phyloP scores from a whole-genome alignment of 1,140 invertebrate species.

The Melanaphis sacchari region DNA sequence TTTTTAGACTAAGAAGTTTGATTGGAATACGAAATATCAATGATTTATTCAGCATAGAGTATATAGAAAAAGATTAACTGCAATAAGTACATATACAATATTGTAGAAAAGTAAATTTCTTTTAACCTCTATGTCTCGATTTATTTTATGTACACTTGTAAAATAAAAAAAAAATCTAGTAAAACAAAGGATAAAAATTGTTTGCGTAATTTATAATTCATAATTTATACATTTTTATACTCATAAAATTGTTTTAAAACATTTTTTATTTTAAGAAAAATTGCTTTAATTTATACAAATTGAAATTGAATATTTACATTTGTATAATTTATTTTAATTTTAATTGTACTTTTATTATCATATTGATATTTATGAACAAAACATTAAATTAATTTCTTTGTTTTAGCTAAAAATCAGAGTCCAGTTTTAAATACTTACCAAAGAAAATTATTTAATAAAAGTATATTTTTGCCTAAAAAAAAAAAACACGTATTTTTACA shows the following conservation, averaged over 20 bases:
- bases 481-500: background rate
- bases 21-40: background rate
- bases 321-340: background rate
- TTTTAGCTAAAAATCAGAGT: background rate
- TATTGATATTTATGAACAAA: background rate
- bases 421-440: background rate
- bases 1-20: background rate
- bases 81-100: background rate
- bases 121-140: background rate
- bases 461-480: background rate
- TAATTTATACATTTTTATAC: background rate
- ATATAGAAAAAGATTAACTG: background rate
- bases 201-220: background rate
- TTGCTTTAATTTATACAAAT: no score
- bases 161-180: background rate
- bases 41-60: background rate
- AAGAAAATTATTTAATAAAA: background rate
- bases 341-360: background rate
- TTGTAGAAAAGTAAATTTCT: background rate
- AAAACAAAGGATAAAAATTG: background rate
- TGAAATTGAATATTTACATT: background rate
- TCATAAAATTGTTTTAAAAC: background rate
- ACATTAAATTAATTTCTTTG: background rate
- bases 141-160: background rate
- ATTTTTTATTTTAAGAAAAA: background rate